Base-by-base conservation (phyloP, 2,888 invertebrate genomes). In the Epinotia brunnichana region DNA sequence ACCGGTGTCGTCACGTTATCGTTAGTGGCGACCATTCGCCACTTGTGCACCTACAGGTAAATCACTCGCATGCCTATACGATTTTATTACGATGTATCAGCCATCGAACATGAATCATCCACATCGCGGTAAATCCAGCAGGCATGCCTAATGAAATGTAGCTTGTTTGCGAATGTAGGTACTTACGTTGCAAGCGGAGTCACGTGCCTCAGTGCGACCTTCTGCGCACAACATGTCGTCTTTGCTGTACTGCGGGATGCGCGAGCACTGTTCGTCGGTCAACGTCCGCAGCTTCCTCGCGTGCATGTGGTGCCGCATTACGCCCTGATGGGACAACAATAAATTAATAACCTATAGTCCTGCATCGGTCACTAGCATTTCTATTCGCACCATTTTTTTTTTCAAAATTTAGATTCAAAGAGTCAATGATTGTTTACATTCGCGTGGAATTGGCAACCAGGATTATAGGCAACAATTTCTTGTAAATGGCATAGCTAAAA, bases 171-270 rank as follows among this genome's bases (percentile, higher is more conserved):
- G 19, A 9, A n/a, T 7, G 19, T 2, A 24, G 1, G 21, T 73
- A 85, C 91, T 88, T 79, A 93, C 92, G 78, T 89, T 92, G 77
- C 92, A 93, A 24, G 92, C 92, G 2, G 92, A 89, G 82, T 92
- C 92, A 63, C 75, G 83, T 5, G 86, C 78, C 0, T 90, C 91
- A 11, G 87, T 84, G 5, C 83, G 84, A 44, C 92, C 92, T 62
- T 81, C 83, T 0, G 89, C 85, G 78, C 93, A 92, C 63, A 92
- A 53, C 92, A 92, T 92, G 83, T 90, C 90, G 21, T 85, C 59
- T 1, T 80, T 9, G 69, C 85, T 83, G 82, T 81, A 92, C 79
- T 92, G 88, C 68, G 77, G 77, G 59, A 93, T 78, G 4, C 77
- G 75, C 15, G 83, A 71, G 81, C 92, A 92, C 2, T 76, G 78